Base-by-base conservation (phyloP, 2,797 vertebrate genomes). In the Lepilemur ruficaudatus region DNA sequence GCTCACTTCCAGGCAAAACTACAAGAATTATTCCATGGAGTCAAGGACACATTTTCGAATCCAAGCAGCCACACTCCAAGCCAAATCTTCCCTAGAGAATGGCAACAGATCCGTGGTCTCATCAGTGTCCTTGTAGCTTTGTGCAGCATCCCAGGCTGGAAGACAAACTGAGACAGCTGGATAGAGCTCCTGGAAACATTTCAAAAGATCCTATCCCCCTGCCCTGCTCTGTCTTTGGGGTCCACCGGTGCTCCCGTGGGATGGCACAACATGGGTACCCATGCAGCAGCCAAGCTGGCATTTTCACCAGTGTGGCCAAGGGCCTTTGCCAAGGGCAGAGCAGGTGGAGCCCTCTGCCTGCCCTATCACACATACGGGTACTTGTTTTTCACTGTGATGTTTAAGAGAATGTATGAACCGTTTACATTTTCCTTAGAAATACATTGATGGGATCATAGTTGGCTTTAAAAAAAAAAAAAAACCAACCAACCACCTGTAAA, bases 1-100 rank as follows among this genome's bases (percentile, higher is more conserved):
- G 87, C 91, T 98, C 97, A 96, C 98, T 99, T 98, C 98, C 90
- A 99, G 99, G 98, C 99, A 99, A 97, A 99, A 99, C 98, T 99
- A 99, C 98, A 99, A 99, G 98, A 99, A 99, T 98, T 99, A 99
- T 98, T 99, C 99, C 57, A 99, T 99, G 99, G 99, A 99, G 98
- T 99, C 99, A 92, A 99, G 99, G 98, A 99, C 99, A 87, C 99
- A 99, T 98, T 99, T 99, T 99, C 99, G 99, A 96, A 99, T 99
- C 98, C 99, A 99, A 98, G 99, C 99, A 91, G 99, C 99, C 94
- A 98, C 99, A 96, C 99, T 99, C 92, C 99, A 99, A 98, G 99
- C 99, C 97, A 99, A 98, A 97, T 99, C 98, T 25, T 88, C 94
- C 82, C 73, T 97, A 14, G 96, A 95, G 76, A 93, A 96, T 35